These are phyloP conservation scores for Chaenocephalus aceratus DNA, from an alignment of 2,113 vertebrate genomes.

Conservation along the genomic window DNA sequence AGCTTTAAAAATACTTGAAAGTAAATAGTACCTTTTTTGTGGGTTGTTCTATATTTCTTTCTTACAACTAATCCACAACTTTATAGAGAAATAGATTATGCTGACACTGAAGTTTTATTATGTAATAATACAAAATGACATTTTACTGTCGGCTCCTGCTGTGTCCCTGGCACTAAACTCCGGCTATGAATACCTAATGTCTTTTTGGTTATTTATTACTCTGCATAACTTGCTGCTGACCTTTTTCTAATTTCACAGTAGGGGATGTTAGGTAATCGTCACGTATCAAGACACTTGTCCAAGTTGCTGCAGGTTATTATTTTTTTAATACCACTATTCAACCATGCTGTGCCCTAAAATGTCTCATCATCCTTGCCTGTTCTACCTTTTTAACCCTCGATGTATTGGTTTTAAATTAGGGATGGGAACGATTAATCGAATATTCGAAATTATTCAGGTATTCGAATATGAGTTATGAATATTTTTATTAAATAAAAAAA, in stretches of 20 bases:
- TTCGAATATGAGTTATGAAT: no score
- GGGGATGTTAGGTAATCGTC: neutral
- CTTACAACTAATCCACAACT: no score
- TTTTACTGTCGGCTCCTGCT: no score
- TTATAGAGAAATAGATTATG: no score
- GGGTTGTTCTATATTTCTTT: no score
- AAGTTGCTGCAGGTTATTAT: conserved; percentile 11
- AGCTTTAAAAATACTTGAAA: no score
- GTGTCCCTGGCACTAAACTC: neutral
- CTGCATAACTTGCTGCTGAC: conserved; percentile 2
- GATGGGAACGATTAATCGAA: no score
- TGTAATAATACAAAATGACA: neutral
- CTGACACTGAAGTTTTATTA: neutral
- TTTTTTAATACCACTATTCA: conserved; percentile 17
- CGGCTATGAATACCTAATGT: neutral
- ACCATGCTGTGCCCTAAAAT: conserved; percentile 31
- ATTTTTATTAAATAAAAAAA: no score
- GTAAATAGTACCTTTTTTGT: no score
- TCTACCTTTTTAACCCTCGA: neutral
- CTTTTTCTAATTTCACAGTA: conserved; percentile 22
- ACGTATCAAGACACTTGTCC: conserved; percentile 15
- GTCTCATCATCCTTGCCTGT: neutral
- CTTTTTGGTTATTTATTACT: neutral
- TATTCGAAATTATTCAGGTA: no score
- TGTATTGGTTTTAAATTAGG: conserved; percentile 31